These are phyloP conservation scores for Cottus gobio DNA, from an alignment of 2,113 vertebrate genomes.

Conservation along the genomic window DNA sequence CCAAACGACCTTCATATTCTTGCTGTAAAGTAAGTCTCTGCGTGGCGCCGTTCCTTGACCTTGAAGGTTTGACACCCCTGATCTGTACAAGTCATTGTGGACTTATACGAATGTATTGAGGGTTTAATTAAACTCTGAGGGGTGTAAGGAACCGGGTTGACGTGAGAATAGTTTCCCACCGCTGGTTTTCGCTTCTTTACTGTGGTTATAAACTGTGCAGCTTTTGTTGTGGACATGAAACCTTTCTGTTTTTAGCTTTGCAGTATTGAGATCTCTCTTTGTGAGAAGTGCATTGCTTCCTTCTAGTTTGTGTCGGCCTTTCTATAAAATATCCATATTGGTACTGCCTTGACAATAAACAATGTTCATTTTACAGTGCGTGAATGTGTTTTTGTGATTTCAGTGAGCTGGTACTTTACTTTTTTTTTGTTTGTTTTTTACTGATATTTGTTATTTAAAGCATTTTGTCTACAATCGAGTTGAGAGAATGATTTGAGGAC, in stretches of 20 bases:
- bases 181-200: neutral
- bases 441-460: neutral
- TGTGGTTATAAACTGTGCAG: conserved; percentile 13
- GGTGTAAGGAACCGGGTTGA: neutral
- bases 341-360: conserved; percentile 35
- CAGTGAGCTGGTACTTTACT: too few species aligned
- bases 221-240: neutral
- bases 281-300: neutral
- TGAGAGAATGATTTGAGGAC: neutral
- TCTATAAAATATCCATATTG: conserved; percentile 42
- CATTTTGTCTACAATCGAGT: neutral
- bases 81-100: neutral
- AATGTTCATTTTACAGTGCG: neutral
- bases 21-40: conserved; percentile 21
- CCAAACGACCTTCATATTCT: conserved; percentile 11
- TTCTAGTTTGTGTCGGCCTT: conserved; percentile 25
- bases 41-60: conserved; percentile 7
- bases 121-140: conserved; percentile 13
- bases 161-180: neutral
- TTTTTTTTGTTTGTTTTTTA: too few species aligned
- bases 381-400: neutral
- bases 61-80: conserved; percentile 18
- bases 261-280: neutral
- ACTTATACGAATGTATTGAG: neutral
- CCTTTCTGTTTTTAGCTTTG: conserved; percentile 3